Evolutionary conservation across 2,113 vertebrate species (phyloP), one percentile per base, ranked within the genome.

Genomic region (Mugil cephalus): DNA sequence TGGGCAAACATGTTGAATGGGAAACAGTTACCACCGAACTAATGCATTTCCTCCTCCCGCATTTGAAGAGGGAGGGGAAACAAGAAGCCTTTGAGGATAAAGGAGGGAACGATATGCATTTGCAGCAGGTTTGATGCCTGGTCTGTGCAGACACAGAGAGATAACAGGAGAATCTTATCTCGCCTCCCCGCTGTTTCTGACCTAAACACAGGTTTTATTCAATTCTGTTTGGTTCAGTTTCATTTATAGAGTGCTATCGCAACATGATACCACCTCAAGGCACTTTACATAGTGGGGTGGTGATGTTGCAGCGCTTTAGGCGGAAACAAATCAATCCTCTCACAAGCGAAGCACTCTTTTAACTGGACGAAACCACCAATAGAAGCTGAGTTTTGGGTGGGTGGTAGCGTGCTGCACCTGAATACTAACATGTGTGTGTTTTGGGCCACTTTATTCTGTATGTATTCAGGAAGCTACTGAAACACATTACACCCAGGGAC

Each of bases 61-160:
- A 56, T 72, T 61, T 71, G 63, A 79, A 64, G 47, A 63, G 14
- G 67, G 34, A 64, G 30, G 45, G 17, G n/a, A 48, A 35, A 72
- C 1, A 5, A 7, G 35, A 69, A 63, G 7, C 36, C 43, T 79
- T 40, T 75, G 56, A 69, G 58, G 62, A 82, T 73, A 43, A 66
- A 60, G 36, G 58, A 8, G 24, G 50, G 70, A 66, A 71, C 46
- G 34, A 80, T 73, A 14, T 47, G 61, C 34, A 68, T 64, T 46
- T 67, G 61, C 6, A 19, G 6, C 30, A 34, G 63, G 34, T 66
- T 68, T 74, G 39, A 53, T 45, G 52, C 6, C 52, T 48, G 18
- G 12, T 13, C 13, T 39, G 40, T 50, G 1, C 45, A 42, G 36
- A 60, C n/a, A 19, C 8, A 30, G 8, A 9, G 40, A 14, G 36